Evolutionary conservation across 2,113 vertebrate species (phyloP), one percentile per base, ranked within the genome.

Genomic region (Corydoras maculifer): DNA sequence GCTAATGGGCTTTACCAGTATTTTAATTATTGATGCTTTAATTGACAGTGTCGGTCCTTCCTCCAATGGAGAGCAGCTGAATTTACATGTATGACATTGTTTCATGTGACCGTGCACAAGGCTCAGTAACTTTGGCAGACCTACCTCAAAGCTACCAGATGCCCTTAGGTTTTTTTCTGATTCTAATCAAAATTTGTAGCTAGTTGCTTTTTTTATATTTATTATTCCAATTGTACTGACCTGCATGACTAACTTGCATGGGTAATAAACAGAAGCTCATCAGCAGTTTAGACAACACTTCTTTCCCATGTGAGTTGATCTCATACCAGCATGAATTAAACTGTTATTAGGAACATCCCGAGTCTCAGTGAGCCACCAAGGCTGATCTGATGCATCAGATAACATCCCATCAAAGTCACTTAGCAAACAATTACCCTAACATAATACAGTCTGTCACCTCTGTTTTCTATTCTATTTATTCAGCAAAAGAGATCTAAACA

Each of bases 21-120:
- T 77, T 81, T 80, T 64, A 80, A 82, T 83, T 79, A 82, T 79
- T 81, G 74, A 79, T 78, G 67, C 51, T 77, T 68, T 78, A 74
- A 81, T 72, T 75, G 73, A 64, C 77, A 70, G 64, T 18, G 31
- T 7, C 62, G 31, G 60, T 61, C 30, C 61, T 32, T 9, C 70
- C 13, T 55, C 78, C 75, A 63, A 66, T 15, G 30, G 11, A 55
- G 80, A 79, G 65, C 13, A 25, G 61, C 14, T 75, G 58, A 58
- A 76, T 80, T 75, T 75, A 74, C 76, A 69, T 77, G 61, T 59
- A 69, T 74, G 77, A 75, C 76, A 72, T 73, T 78, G 65, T 66
- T 74, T 55, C 7, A 68, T 53, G 61, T 54, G 66, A 66, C 53
- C 49, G n/a, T 63, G 32, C 55, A 5, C 13, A 35, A 61, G 60